phyloP scores from a whole-genome alignment of 2,888 invertebrate genomes.

The Apotomis turbidana region DNA sequence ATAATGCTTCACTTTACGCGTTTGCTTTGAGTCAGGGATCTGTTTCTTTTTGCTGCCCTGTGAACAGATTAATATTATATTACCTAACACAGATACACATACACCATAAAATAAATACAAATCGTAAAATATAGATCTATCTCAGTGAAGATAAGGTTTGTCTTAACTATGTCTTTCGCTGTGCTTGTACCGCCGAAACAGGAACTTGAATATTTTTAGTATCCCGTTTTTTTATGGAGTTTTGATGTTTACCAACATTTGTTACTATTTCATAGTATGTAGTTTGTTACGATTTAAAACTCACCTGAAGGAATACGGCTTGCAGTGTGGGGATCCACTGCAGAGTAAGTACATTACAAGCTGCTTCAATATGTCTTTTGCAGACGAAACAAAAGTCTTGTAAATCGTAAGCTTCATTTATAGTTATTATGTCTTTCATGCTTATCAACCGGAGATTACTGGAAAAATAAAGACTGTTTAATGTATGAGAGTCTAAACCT shows the following conservation, averaged over 20 bases:
- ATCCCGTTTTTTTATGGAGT: too few relatives aligned
- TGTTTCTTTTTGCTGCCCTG: constrained; percentile 87
- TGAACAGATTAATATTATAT: constrained; percentile 42
- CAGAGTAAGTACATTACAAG: constrained; percentile 85
- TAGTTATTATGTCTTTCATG: constrained; percentile 81
- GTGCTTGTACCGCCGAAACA: too few relatives aligned
- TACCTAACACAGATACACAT: neutral
- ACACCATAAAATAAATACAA: too few relatives aligned
- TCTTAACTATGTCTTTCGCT: too few relatives aligned
- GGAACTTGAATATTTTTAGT: too few relatives aligned
- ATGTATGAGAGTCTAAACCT: too few relatives aligned
- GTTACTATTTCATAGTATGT: too few relatives aligned
- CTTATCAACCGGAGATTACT: constrained; percentile 86
- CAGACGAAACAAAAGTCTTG: constrained; percentile 84
- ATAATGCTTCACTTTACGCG: constrained; percentile 88
- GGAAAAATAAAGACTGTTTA: constrained; percentile 44
- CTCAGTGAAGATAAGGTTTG: too few relatives aligned
- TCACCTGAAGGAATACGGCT: constrained; percentile 85
- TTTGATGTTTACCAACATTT: too few relatives aligned
- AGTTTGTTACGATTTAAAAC: too few relatives aligned
- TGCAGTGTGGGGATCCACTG: constrained; percentile 87
- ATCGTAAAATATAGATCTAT: too few relatives aligned
- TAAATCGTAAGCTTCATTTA: constrained; percentile 87
- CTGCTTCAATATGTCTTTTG: constrained; percentile 85
- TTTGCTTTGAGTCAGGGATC: constrained; percentile 87